Conservation (phyloP, 2,113 vertebrate species). For the Pitta sordida region DNA sequence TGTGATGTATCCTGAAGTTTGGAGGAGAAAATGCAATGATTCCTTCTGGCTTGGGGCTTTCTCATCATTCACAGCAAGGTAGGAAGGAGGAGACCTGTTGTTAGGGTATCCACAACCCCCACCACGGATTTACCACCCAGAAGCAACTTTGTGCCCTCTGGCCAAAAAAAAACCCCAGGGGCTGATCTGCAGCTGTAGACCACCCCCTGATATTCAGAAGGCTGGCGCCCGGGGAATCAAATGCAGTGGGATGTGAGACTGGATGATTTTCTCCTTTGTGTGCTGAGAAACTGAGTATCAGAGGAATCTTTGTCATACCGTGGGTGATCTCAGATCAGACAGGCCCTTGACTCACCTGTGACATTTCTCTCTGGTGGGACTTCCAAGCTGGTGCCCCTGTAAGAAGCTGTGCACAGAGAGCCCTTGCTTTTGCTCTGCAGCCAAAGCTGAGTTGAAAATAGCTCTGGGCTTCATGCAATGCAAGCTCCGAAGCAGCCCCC, state of each 20-base stretch:
- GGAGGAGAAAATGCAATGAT: neutral
- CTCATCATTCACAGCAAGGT: neutral
- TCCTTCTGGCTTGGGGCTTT: neutral
- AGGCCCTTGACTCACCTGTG: neutral
- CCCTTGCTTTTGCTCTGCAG: neutral
- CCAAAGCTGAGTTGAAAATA: neutral
- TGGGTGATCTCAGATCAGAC: neutral
- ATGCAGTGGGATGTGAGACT: neutral
- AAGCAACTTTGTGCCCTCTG: neutral
- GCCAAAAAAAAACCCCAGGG: neutral
- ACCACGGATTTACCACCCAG: neutral
- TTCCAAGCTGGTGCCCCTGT: neutral
- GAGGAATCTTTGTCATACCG: rapidly evolving
- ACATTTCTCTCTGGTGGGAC: neutral
- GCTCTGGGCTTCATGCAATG: neutral
- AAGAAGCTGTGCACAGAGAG: neutral
- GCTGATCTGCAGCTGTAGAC: neutral
- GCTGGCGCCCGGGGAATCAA: neutral
- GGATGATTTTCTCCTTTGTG: neutral
- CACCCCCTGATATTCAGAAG: neutral
- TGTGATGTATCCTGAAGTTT: neutral
- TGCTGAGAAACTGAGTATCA: neutral
- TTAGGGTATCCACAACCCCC: neutral
- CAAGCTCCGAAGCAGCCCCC: neutral
- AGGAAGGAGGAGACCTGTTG: neutral